These are phyloP conservation scores for Metopia argyrocephala DNA, from an alignment of 2,888 invertebrate species.

Conservation along the genomic window DNA sequence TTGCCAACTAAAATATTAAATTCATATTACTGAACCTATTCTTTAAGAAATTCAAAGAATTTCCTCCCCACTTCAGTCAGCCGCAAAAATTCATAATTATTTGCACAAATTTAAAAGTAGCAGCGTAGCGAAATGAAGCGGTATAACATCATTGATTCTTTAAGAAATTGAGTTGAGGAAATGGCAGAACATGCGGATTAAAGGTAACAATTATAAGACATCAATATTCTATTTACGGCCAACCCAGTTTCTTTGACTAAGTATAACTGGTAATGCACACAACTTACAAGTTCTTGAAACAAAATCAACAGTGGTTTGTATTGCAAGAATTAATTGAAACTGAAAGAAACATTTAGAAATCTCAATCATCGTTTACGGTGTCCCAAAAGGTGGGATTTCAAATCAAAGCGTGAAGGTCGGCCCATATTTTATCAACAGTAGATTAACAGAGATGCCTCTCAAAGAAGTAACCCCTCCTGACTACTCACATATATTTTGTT, in stretches of 20 bases:
- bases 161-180: constrained; percentile 47
- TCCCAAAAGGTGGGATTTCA: too few species aligned
- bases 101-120: constrained; percentile 21
- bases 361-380: too few species aligned
- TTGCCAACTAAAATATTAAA: constrained; percentile 14
- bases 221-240: constrained; percentile 45
- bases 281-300: too few species aligned
- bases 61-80: not conserved
- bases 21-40: constrained; percentile 6
- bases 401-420: too few species aligned
- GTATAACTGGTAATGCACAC: too few species aligned
- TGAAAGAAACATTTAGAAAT: too few species aligned
- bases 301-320: too few species aligned
- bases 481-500: too few species aligned
- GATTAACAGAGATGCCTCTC: too few species aligned
- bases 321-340: too few species aligned
- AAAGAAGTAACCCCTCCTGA: too few species aligned
- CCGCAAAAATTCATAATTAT: constrained; percentile 46
- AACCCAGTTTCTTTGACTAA: constrained; percentile 39
- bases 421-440: too few species aligned
- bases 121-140: constrained; percentile 58
- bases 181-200: constrained; percentile 57
- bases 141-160: constrained; percentile 55
- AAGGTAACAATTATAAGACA: constrained; percentile 66
- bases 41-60: constrained; percentile 17